A percentile compares a stretch with the other conserved stretches of the same genome.
Conservation (phyloP, 2,797 vertebrate species). For the Lagocephalus sceleratus region DNA sequence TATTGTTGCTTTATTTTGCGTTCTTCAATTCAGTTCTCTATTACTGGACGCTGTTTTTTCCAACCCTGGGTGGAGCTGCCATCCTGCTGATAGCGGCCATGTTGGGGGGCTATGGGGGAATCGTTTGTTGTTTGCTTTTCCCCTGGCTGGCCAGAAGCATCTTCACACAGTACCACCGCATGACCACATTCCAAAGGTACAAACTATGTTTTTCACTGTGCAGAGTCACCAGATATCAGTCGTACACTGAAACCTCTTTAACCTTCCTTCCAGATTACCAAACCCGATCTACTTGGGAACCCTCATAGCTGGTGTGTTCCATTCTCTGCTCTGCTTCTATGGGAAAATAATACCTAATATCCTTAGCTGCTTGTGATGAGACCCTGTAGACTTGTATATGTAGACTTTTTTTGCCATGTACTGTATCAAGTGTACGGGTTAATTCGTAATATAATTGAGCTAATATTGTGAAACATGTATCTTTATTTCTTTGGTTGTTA, state of each 20-base stretch:
- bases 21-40: conserved; percentile 65
- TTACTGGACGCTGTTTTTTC: conserved; percentile 77
- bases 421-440: no score
- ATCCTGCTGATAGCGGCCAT: conserved; percentile 73
- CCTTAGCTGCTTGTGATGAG: conserved; percentile 53
- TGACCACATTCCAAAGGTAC: conserved; percentile 80
- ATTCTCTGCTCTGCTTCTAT: conserved; percentile 78
- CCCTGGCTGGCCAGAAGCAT: conserved; percentile 78
- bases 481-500: no score
- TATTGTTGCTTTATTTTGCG: background rate
- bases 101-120: conserved; percentile 73
- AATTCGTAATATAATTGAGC: no score
- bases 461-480: no score
- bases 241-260: conserved; percentile 5
- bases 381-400: background rate
- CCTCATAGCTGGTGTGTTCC: conserved; percentile 74
- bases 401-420: background rate
- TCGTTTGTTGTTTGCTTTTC: conserved; percentile 72
- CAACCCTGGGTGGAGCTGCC: conserved; percentile 67
- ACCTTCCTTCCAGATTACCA: conserved; percentile 67
- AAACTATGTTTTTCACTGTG: background rate
- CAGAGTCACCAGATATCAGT: conserved; percentile 1
- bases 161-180: conserved; percentile 79
- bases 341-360: conserved; percentile 79
- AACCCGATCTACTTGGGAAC: conserved; percentile 81